Base-by-base conservation (phyloP, 2,888 invertebrate genomes). In the Drosophila aldrichi region DNA sequence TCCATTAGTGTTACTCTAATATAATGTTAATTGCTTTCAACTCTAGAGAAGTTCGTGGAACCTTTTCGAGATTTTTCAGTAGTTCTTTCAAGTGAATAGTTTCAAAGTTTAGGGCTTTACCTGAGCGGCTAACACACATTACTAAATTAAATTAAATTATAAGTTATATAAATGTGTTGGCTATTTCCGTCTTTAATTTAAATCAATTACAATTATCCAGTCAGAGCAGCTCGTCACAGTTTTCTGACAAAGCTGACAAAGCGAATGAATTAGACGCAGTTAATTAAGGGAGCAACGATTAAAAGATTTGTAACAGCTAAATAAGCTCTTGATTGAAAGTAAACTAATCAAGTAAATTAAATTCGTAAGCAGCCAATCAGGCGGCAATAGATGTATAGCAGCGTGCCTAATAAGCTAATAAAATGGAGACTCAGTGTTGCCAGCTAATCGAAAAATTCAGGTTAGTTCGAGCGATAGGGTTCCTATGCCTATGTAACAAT, bases 61-160 rank as follows among this genome's bases (percentile, higher is more conserved):
- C n/a, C 46, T n/a, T 16, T 25, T 18, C 8, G 18, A 12, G 18
- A 18, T 29, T 1, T 7, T 32, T 18, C 49, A 18, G 12, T 18
- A n/a, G n/a, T n/a, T 8, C 12, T 12, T 46, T 9, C 16, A 2
- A 9, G 22, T 16, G 9, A 49, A 32, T 18, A 49, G 34, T 34
- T 32, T 34, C 32, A 34, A 34, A 49, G 49, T 32, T 18, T 18
- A 49, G 49, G 49, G n/a, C 3, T 34, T 49, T 49, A 10, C 48
- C 48, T 10, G 25, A 9, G 9, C 16, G 25, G n/a, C 48, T 9
- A 10, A 18, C n/a, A 32, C 16, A 16, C 7, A 38, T 49, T 49
- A 18, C 29, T 16, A 16, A 36, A 16, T 36, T n/a, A n/a, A 22
- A 22, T 22, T 36, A 16, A 16, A 6, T 7, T 14, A 51, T 51